Base-by-base conservation (phyloP, 2,888 invertebrate species). In the Anarsia innoxiella region DNA sequence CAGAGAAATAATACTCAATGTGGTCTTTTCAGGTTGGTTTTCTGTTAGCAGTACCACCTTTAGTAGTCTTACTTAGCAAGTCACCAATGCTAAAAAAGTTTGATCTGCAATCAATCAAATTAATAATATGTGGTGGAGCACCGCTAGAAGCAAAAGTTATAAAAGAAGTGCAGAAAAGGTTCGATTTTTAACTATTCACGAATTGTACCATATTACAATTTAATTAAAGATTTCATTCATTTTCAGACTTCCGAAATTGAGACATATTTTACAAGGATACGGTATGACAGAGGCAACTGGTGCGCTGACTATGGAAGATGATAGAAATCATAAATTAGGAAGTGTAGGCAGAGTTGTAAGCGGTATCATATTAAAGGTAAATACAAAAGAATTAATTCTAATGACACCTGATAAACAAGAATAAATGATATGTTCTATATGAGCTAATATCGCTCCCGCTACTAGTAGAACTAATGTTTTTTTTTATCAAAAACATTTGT, bases 281-380 rank as follows among this genome's bases (percentile, higher is more conserved):
- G 77, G 77, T n/a, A 68, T 76, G 69, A 75, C 78, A 12, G 77
- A 78, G 52, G 40, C 64, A 0, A 44, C 66, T 5, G 78, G 77
- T 39, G 55, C 45, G 2, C 10, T 73, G 1, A 65, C 64, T 12
- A 51, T 61, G 39, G 74, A 76, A 38, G 37, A 40, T 2, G 58
- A 65, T 2, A 39, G 23, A 12, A 31, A 34, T 1, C 30, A 39
- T n/a, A 70, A 53, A 45, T 50, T 51, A 35, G 75, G 76, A 8
- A 77, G 74, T 45, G 64, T 77, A 1, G 78, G 77, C 8, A 68
- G 41, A 53, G 46, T 67, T 32, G 45, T 49, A 9, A 37, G 44
- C 10, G 70, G 72, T 36, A 50, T 46, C 23, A 56, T 59, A 29
- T 19, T 65, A 2, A 71, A 73, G 59, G 71, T 69, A 46, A 5